Base-by-base conservation (phyloP, 37 sponge, comb jelly and placozoan genomes). In the Tethya wilhelma region DNA sequence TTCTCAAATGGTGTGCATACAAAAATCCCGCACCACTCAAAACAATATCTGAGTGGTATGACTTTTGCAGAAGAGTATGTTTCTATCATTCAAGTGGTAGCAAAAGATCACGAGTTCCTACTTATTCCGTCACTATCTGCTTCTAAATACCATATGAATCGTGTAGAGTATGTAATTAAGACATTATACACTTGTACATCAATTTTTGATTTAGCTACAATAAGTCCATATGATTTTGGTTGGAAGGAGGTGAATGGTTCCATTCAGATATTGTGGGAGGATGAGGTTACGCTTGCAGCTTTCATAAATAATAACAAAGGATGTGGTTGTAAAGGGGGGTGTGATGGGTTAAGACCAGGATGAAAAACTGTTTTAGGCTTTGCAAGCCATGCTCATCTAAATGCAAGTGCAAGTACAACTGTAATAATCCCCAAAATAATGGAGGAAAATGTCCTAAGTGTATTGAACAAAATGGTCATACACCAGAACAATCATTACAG, bases 61-160 rank as follows among this genome's bases (percentile, higher is more conserved):
- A 69, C 40, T 69, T 69, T 34, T n/a, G 17, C n/a, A 32, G 70
- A 34, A 69, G 70, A 34, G 70, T 69, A 11, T 37, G 39, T 37
- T 69, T 69, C 70, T 39, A 69, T 7, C 32, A 25, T 37, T 20
- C 17, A 7, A 69, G 38, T 6, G 39, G 39, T 34, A 69, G n/a
- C 70, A 37, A 69, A 69, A 34, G 70, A 69, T 69, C 39, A 37
- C 11, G 70, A 69, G 17, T 32, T 23, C 41, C 38, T 32, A 32
- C n/a, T 69, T 29, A 20, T 69, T 37, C 70, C 70, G 19, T 34
- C 70, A 37, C 38, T 37, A 7, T 8, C 17, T 29, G 70, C 70
- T 17, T 34, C 19, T 37, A 19, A 69, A 11, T 37, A 36, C 32
- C 70, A 69, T 69, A 38, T 11, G 23, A 7, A 36, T 20, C 37